Conservation (phyloP, 2,113 vertebrate species). For the Strix aluco region DNA sequence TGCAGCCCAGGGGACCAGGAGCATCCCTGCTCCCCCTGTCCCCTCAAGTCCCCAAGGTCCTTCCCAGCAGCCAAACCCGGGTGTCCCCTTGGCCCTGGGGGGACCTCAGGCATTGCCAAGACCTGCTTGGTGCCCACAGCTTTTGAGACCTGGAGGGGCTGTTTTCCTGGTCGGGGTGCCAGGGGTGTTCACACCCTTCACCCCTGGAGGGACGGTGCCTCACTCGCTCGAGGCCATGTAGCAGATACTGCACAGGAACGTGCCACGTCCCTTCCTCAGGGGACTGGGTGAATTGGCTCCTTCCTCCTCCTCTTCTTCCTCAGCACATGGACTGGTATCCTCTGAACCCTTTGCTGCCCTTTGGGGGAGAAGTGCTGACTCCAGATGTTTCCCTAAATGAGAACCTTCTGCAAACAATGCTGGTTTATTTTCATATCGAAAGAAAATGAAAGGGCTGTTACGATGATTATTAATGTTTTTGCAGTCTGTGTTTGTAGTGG, state of each 20-base stretch:
- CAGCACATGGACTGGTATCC: not conserved
- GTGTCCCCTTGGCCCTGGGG: not conserved
- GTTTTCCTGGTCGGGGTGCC: not conserved
- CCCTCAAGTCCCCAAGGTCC: accelerated
- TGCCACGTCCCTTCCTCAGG: not conserved
- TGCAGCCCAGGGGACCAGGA: not conserved
- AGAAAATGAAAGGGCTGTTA: not conserved
- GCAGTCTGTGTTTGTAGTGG: not conserved
- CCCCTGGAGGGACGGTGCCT: not conserved
- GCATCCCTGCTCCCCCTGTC: not conserved
- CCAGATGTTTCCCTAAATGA: slow-evolving; percentile 40
- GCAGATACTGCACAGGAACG: not conserved
- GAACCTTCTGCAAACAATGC: slow-evolving; percentile 21
- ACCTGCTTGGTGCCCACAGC: accelerated
- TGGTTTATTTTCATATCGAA: not conserved
- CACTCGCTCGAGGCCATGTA: not conserved
- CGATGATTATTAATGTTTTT: not conserved
- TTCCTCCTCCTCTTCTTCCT: slow-evolving; percentile 2
- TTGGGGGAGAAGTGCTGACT: slow-evolving; percentile 23
- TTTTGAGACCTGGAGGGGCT: not conserved
- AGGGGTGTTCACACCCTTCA: accelerated
- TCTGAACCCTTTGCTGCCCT: not conserved
- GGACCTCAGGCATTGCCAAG: not conserved
- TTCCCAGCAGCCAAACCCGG: not conserved
- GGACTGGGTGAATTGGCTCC: not conserved